These are phyloP conservation scores for Pelochelys cantorii DNA, from an alignment of 2,797 vertebrate genomes.

Conservation along the genomic window DNA sequence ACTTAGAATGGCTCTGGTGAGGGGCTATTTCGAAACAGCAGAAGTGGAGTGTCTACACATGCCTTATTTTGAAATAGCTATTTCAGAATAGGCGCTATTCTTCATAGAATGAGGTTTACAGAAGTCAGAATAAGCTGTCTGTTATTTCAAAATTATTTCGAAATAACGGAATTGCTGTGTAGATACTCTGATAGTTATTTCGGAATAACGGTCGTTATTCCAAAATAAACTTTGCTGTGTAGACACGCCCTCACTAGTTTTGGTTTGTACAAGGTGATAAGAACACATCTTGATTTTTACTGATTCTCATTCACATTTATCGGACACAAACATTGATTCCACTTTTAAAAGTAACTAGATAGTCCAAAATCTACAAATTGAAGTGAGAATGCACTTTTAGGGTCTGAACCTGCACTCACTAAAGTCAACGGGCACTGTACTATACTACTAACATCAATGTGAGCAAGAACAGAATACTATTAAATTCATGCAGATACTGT, in stretches of 20 bases:
- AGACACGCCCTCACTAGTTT: neutral
- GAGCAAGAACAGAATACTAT: neutral
- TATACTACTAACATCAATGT: neutral
- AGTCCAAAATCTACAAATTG: neutral
- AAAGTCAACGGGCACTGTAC: neutral
- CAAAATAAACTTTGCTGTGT: too few relatives aligned
- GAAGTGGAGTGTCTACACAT: too few relatives aligned
- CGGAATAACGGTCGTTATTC: too few relatives aligned
- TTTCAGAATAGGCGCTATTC: too few relatives aligned
- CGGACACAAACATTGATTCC: neutral
- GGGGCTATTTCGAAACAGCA: too few relatives aligned
- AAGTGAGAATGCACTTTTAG: neutral
- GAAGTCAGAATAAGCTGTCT: too few relatives aligned
- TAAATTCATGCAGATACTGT: neutral
- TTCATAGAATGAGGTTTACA: too few relatives aligned
- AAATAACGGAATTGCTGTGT: too few relatives aligned
- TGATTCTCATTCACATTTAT: neutral
- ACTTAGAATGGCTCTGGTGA: too few relatives aligned
- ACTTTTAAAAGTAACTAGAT: neutral
- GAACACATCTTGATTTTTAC: neutral
- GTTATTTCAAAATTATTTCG: too few relatives aligned
- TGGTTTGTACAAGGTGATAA: neutral
- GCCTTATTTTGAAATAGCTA: too few relatives aligned
- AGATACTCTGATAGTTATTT: too few relatives aligned
- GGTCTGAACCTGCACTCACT: neutral